Evolutionary conservation across 2,888 invertebrate species (phyloP), one percentile per base, ranked within the genome.

Genomic region (Graphium colonna): DNA sequence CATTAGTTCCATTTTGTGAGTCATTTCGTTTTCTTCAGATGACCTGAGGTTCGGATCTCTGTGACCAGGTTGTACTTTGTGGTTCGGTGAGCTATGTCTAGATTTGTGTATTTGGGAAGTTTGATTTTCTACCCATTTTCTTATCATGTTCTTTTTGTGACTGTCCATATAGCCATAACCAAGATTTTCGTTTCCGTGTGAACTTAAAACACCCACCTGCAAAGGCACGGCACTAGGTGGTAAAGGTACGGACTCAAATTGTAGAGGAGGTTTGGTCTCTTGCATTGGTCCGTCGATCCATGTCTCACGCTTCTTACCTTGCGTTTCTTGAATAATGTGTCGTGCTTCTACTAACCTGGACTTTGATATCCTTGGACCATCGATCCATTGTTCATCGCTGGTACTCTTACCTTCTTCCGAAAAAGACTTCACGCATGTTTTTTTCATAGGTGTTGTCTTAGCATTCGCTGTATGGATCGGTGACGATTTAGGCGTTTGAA

Each of bases 241-340:
- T 79, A 94, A 92, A 8, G 97, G 96, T 16, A 75, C 63, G 17
- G 79, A 65, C 56, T 88, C 89, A 64, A 85, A 82, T 60, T 79
- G 83, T 55, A 77, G 53, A 15, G 94, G 92, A 28, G 83, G 65
- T 62, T 78, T 85, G 53, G 84, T 85, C 67, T 87, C 85, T 65
- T 95, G 94, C 91, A 96, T 94, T 1, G 98, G 98, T 0, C 98
- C 98, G 77, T 98, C 98, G 51, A 98, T 95, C 98, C 98, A 98
- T 1, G 96, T 97, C 83, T 98, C 98, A 41, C 94, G 91, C 79
- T 96, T 95, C 69, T 95, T 95, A 2, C 92, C 91, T 74, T 95
- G 93, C 0, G 94, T 92, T 79, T 95, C 95, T 68, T 95, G 94
- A 71, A 95, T 91, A 61, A 95, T 91, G 73, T 95, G 95, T 43